Evolutionary conservation across 2,888 invertebrate species (phyloP), one percentile per base, ranked within the genome.

Genomic region (Hirtodrosophila confusa): DNA sequence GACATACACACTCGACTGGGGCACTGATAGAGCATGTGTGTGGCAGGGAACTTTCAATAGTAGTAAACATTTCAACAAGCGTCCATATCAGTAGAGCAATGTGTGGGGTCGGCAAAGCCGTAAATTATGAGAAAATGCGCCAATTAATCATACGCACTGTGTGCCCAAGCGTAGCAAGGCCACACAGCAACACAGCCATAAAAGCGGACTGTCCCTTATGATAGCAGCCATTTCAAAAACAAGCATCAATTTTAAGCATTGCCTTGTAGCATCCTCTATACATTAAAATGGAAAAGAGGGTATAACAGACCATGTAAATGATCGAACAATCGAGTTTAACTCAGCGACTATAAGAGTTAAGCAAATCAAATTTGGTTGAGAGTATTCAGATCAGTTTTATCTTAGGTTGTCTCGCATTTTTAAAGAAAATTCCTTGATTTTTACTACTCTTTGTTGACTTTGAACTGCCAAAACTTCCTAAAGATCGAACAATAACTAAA

Each of bases 71-170:
- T 75, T 75, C 69, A 71, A 45, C 63, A 49, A 29, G 63, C 51
- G 54, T 39, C 48, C 45, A 7, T 70, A 63, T 55, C 57, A 44
- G 56, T 47, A 40, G 45, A 31, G 9, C 31, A 23, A 10, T 23
- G 43, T 24, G 23, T 29, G 3, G 17, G 43, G 44, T 27, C 44
- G 33, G 29, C 31, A 9, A 27, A 6, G 10, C 39, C 53, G 66
- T 57, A 72, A 67, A 73, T 73, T 47, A 74, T 61, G 40, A 51
- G 37, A 48, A 47, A 45, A 58, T 40, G 40, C 11, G 53, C 53
- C 65, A 63, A 80, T 87, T 79, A 85, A 85, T 73, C 79, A 87
- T 87, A 87, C 78, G 75, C 79, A 63, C 56, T 73, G 85, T 85
- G 58, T 66, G 65, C 48, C 66, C 49, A 51, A 35, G 56, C 62